Percentiles rank a stretch among this genome's conserved stretches.
phyloP scores from a whole-genome alignment of 2,888 invertebrate genomes.

The Aspidiotus rigidus region DNA sequence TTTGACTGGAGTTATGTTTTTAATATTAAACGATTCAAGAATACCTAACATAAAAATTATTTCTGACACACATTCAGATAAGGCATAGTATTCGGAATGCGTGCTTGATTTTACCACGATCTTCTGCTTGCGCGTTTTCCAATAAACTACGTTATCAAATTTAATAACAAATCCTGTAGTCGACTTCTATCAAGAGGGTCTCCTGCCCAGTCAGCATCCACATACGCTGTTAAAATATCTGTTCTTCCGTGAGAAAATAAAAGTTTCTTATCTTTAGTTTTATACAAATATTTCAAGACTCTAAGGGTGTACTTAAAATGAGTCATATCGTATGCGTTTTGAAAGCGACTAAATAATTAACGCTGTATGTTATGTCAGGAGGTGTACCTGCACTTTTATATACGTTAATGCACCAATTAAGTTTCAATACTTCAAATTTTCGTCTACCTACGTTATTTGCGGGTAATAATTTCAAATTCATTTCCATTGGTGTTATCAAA shows the following conservation, averaged over 20 bases:
- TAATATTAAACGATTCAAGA: background rate
- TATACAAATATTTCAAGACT: conserved; percentile 10
- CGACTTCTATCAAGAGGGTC: background rate
- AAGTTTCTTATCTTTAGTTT: background rate
- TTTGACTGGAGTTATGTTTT: background rate
- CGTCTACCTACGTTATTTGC: background rate
- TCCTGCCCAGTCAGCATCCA: conserved; percentile 7
- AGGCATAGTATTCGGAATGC: background rate
- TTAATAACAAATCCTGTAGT: background rate
- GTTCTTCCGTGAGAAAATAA: background rate
- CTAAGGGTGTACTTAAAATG: background rate
- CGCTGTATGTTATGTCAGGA: background rate
- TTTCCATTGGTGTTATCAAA: conserved; percentile 15
- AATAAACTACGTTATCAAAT: background rate
- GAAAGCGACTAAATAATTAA: conserved; percentile 7
- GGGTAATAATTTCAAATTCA: background rate
- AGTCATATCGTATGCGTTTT: background rate
- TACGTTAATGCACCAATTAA: conserved; percentile 8
- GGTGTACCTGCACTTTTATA: background rate
- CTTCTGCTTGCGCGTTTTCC: background rate
- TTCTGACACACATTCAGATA: background rate
- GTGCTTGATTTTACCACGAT: background rate
- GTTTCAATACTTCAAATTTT: background rate
- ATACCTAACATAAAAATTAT: background rate
- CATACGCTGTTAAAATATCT: background rate